Conservation (phyloP, 1,140 invertebrate species). For the Drosophila littoralis region DNA sequence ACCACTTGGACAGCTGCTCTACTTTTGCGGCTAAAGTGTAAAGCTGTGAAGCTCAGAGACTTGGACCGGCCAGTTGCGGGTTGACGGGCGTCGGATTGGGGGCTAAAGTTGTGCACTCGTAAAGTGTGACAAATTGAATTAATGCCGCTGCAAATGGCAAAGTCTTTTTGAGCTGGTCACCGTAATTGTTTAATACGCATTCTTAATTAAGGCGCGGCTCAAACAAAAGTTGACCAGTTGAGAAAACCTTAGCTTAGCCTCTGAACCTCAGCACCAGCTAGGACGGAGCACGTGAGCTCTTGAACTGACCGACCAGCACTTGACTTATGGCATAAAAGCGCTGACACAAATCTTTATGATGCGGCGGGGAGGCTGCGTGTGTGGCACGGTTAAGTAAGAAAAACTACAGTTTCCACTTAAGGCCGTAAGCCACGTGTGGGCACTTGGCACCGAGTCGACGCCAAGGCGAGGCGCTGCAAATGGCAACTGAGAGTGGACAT, state of each 20-base stretch:
- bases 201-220: constrained; percentile 56
- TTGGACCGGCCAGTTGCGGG: constrained; percentile 12
- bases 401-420: constrained; percentile 82
- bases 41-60: constrained; percentile 57
- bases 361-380: constrained; percentile 38
- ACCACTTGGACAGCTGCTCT: constrained; percentile 59
- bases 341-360: constrained; percentile 81
- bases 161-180: constrained; percentile 51
- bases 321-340: constrained; percentile 76
- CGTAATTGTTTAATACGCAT: constrained; percentile 81
- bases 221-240: constrained; percentile 6
- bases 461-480: constrained; percentile 56
- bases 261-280: not conserved
- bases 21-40: constrained; percentile 80
- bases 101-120: constrained; percentile 54
- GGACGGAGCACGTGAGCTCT: constrained; percentile 48
- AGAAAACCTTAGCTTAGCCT: not conserved
- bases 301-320: constrained; percentile 70
- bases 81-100: constrained; percentile 6
- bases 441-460: constrained; percentile 23
- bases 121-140: constrained; percentile 84
- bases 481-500: constrained; percentile 77
- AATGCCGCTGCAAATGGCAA: constrained; percentile 75
- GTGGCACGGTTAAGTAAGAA: constrained; percentile 73
- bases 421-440: constrained; percentile 46